phyloP scores from a whole-genome alignment of 2,888 invertebrate species.

The Galeopsomyia nigrocyanea region DNA sequence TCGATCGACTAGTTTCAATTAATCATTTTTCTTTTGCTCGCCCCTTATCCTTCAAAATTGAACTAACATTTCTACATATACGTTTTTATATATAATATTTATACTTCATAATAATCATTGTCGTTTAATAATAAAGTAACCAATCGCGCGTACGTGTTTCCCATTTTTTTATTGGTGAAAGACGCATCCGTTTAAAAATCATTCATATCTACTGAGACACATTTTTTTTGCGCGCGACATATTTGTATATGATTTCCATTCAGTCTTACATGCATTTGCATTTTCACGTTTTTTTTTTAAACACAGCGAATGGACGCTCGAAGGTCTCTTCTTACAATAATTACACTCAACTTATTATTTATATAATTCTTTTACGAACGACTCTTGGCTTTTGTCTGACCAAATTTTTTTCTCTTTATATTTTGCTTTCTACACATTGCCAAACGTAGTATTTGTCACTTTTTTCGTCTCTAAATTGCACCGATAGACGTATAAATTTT shows the following conservation, averaged over 20 bases:
- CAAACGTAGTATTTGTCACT: no score
- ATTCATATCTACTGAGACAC: slow-evolving; percentile 34
- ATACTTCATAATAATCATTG: slow-evolving; percentile 52
- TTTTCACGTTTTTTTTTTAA: neutral
- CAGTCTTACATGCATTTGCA: slow-evolving; percentile 3
- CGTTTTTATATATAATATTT: slow-evolving; percentile 52
- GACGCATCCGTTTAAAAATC: slow-evolving; percentile 38
- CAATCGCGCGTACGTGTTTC: slow-evolving; percentile 51
- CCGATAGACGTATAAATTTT: no score
- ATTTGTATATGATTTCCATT: slow-evolving; percentile 12
- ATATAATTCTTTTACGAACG: slow-evolving; percentile 30
- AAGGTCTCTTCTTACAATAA: slow-evolving; percentile 31
- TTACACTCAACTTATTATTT: slow-evolving; percentile 34
- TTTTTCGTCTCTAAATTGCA: no score
- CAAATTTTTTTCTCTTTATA: slow-evolving; percentile 1
- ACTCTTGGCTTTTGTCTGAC: slow-evolving; percentile 17
- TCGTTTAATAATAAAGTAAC: slow-evolving; percentile 58
- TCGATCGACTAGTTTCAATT: slow-evolving; percentile 27
- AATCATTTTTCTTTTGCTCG: slow-evolving; percentile 44
- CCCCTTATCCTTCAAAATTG: slow-evolving; percentile 51
- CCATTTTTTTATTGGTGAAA: slow-evolving; percentile 1
- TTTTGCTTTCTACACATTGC: neutral
- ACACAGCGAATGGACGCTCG: slow-evolving; percentile 34
- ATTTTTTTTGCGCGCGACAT: slow-evolving; percentile 33
- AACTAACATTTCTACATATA: slow-evolving; percentile 56